Conservation (phyloP, 2,888 invertebrate species). For the Dryococelus australis region DNA sequence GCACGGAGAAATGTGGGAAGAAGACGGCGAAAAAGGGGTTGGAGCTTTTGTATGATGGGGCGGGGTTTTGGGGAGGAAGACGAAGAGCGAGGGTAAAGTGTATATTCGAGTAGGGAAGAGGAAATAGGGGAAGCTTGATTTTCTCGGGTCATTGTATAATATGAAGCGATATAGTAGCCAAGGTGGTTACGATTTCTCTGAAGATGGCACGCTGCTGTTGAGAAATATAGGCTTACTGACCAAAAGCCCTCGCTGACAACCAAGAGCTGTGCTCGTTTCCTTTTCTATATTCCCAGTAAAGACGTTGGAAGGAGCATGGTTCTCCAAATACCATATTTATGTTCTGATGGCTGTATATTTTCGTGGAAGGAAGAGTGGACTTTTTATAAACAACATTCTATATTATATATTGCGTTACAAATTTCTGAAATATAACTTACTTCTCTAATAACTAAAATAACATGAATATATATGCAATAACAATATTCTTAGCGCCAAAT, state of each 20-base stretch:
- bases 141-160: slow-evolving; percentile 43
- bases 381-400: not conserved
- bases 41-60: slow-evolving; percentile 31
- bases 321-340: not conserved
- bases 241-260: slow-evolving; percentile 13
- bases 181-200: slow-evolving; percentile 39
- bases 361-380: not conserved
- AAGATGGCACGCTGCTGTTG: slow-evolving; percentile 40
- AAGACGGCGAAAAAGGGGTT: slow-evolving; percentile 44
- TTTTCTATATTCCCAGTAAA: slow-evolving; percentile 32
- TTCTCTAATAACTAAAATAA: no score
- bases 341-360: not conserved
- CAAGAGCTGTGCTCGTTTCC: not conserved
- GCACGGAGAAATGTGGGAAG: slow-evolving; percentile 47
- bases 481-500: no score
- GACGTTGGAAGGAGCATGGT: slow-evolving; percentile 41
- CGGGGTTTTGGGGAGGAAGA: slow-evolving; percentile 39
- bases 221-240: slow-evolving; percentile 30
- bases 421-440: no score
- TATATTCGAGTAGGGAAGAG: slow-evolving; percentile 50
- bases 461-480: no score
- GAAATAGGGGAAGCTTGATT: slow-evolving; percentile 49
- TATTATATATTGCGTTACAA: no score
- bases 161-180: slow-evolving; percentile 36
- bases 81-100: slow-evolving; percentile 45